Conservation (phyloP, 2,888 invertebrate genomes). For the Lochmaea capreae region DNA sequence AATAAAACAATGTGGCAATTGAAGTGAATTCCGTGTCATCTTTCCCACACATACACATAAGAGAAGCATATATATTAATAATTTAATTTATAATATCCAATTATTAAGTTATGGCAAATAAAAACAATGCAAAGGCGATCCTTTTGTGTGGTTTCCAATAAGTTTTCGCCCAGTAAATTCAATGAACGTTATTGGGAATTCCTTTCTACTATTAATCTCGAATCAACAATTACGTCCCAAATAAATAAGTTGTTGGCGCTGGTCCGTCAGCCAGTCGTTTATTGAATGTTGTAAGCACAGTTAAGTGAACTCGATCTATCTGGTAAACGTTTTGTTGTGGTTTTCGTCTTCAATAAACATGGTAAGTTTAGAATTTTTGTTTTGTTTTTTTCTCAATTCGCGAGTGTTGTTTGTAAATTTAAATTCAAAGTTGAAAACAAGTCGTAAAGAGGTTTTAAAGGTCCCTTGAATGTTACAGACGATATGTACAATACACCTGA, state of each 20-base stretch:
- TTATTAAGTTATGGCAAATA: not conserved
- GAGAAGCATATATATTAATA: too few species aligned
- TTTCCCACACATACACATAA: too few species aligned
- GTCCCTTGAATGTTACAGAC: too few species aligned
- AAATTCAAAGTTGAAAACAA: not conserved
- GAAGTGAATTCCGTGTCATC: too few species aligned
- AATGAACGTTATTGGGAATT: not conserved
- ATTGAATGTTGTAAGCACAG: not conserved
- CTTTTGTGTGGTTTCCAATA: not conserved
- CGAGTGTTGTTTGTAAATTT: not conserved
- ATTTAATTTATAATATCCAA: not conserved
- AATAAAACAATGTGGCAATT: too few species aligned
- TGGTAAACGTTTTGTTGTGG: not conserved
- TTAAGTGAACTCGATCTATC: constrained; percentile 5
- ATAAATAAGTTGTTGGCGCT: not conserved
- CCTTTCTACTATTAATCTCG: not conserved
- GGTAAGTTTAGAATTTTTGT: not conserved
- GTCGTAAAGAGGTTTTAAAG: too few species aligned
- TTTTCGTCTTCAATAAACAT: not conserved
- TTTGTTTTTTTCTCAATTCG: not conserved
- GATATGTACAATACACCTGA: too few species aligned
- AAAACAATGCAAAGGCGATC: not conserved
- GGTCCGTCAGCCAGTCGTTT: not conserved
- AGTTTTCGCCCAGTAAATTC: not conserved
- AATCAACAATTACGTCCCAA: not conserved